Evolutionary conservation across 2,888 invertebrate genomes (phyloP), one percentile per base, ranked within the genome.

Genomic region (Drosophila anomalipes): DNA sequence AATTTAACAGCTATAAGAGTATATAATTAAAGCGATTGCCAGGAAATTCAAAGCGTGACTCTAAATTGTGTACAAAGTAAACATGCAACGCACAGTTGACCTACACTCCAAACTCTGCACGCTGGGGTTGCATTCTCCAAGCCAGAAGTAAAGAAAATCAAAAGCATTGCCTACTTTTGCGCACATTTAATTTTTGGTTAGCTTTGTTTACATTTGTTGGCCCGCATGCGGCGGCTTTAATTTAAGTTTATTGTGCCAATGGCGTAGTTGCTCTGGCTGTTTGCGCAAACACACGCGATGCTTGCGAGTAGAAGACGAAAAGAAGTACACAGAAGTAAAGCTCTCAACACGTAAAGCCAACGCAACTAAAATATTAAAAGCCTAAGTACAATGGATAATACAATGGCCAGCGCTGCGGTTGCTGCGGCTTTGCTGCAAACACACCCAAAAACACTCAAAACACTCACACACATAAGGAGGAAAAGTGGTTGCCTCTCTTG

Each of bases 351-450:
- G 64, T 70, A 73, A 71, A 77, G 72, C 82, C 63, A 75, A 81
- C 74, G 77, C 79, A 74, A 67, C 76, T 87, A 75, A 86, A 89
- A 87, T 87, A 87, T 89, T 87, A 89, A 87, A 89, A 79, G 84
- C 77, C 85, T 86, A 83, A 83, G 83, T 73, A 81, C 76, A 88
- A 88, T 75, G 86, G 71, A 68, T 83, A 81, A 80, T 66, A 86
- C 81, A 86, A 80, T 74, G 64, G 60, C 35, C 67, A 63, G 56
- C 19, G 56, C 69, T n/a, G 68, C 63, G 65, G 70, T 56, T 58
- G 64, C 67, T 37, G 79, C 57, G 74, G 70, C 35, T 69, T 22
- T 33, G 47, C 52, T 63, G n/a, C 53, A 49, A 64, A 62, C 65
- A 67, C 51, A 66, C 47, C 39, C 47, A 52, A 28, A 52, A 28